Evolutionary conservation across 2,888 invertebrate species (phyloP).

Genomic region (Meiosimyza platycephala): DNA sequence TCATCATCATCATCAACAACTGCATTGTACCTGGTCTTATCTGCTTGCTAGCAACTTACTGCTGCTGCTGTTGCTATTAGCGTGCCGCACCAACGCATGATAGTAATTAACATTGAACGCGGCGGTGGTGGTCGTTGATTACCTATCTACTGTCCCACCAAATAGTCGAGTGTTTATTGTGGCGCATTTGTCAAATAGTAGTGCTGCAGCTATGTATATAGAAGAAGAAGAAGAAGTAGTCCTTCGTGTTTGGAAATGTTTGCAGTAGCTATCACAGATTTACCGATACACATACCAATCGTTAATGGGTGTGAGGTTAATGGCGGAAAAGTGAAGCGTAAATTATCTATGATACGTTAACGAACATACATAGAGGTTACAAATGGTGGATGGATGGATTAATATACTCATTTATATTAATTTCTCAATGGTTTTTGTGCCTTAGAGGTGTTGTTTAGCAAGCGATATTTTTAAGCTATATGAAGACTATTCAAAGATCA

Average conservation of each 20-base stretch:
- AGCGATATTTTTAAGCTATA: no score
- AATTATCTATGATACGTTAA: no score
- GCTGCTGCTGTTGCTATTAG: background rate
- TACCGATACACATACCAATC: background rate
- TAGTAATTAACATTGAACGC: background rate
- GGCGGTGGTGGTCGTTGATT: background rate
- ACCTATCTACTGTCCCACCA: background rate
- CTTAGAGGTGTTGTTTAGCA: no score
- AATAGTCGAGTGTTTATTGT: background rate
- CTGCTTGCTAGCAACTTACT: background rate
- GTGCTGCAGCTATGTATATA: background rate
- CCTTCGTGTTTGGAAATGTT: background rate
- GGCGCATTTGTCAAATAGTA: conserved; percentile 10
- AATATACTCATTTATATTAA: no score
- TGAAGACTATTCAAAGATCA: no score
- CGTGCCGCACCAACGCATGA: conserved; percentile 7
- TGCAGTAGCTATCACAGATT: background rate
- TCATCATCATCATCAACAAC: background rate
- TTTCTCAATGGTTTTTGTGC: no score
- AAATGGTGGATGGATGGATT: no score
- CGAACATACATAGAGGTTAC: no score
- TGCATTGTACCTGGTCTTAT: background rate
- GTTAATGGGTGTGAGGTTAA: conserved; percentile 10
- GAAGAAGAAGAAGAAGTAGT: background rate
- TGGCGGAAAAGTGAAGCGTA: background rate